Evolutionary conservation across 2,888 invertebrate species (phyloP), one percentile per base, ranked within the genome.

Genomic region (Agonum fuliginosum): DNA sequence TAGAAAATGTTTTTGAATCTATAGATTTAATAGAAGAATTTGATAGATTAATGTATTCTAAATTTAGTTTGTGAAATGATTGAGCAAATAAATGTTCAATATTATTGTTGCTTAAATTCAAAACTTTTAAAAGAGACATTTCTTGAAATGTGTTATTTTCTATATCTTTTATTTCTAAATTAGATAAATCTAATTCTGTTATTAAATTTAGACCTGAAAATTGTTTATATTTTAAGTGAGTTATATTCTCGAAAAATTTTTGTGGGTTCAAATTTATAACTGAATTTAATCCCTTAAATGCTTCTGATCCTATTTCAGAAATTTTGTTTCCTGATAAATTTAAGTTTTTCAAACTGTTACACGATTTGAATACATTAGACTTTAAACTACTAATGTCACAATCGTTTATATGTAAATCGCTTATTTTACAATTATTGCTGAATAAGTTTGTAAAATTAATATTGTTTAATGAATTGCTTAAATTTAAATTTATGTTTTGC

Each of bases 41-140:
- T 12, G 74, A 46, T 3, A 74, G 17, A 41, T 65, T 62, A 46
- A 74, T 30, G 22, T 74, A 43, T 24, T 62, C 62, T 46, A 74
- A 24, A 46, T 14, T 65, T n/a, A 74, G 19, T 41, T 74, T 30
- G 14, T 43, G 41, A 30, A 74, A 74, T 8, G 74, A 65, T 8
- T 62, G 30, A 8, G 37, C 17, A 17, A 27, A 17, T 43, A 74
- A 43, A 74, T 12, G 37, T 43, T 65, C 62, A 20, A 74, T 65
- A 17, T 65, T 17, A 27, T 48, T 74, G 19, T 19, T 24, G 27
- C 54, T 74, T 27, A 74, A 43, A 74, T 62, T 20, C 4, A 74
- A 19, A 19, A n/a, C 27, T 27, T 65, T 65, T 46, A 74, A 43
- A 41, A n/a, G 43, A n/a, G 27, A 10, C 27, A 74, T 43, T 4